Evolutionary conservation across 2,797 vertebrate genomes (phyloP).

Genomic region (Corythornis leucogaster): DNA sequence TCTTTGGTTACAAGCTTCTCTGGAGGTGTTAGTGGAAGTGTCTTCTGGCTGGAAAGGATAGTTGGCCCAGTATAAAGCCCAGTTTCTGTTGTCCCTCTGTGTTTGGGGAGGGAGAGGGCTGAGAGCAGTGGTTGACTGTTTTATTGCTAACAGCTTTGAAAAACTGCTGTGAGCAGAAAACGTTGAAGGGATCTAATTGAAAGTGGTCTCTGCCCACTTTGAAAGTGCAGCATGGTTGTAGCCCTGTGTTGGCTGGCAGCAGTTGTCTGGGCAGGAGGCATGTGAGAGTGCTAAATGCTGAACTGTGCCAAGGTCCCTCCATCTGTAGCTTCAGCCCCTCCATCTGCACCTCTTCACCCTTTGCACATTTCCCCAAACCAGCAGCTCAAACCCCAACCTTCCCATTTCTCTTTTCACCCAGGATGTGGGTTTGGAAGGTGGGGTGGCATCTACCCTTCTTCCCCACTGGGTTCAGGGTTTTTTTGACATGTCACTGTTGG

Average conservation of each 20-base stretch:
- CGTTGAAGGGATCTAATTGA: not conserved
- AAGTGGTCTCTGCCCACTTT: not conserved
- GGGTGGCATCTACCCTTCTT: not conserved
- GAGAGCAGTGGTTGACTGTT: not conserved
- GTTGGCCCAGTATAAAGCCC: not conserved
- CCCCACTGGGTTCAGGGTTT: not conserved
- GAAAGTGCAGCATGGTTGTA: not conserved
- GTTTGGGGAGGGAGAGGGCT: not conserved
- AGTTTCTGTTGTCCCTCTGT: not conserved
- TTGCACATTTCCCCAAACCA: accelerated
- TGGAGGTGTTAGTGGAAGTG: not conserved
- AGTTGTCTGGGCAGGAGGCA: not conserved
- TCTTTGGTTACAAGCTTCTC: not conserved
- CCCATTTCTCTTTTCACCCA: not conserved
- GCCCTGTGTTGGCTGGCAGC: not conserved
- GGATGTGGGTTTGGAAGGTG: not conserved
- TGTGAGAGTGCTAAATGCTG: accelerated
- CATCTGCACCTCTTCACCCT: not conserved
- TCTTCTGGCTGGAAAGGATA: not conserved
- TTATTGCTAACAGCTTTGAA: not conserved
- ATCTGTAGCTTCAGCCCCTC: not conserved
- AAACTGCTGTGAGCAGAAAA: not conserved
- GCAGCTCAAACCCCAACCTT: not conserved
- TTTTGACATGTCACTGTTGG: not conserved
- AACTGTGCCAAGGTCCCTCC: not conserved